Percentiles rank a stretch among this genome's conserved stretches.
phyloP scores from a whole-genome alignment of 2,797 vertebrate genomes.

The Tauraco hartlaubi region DNA sequence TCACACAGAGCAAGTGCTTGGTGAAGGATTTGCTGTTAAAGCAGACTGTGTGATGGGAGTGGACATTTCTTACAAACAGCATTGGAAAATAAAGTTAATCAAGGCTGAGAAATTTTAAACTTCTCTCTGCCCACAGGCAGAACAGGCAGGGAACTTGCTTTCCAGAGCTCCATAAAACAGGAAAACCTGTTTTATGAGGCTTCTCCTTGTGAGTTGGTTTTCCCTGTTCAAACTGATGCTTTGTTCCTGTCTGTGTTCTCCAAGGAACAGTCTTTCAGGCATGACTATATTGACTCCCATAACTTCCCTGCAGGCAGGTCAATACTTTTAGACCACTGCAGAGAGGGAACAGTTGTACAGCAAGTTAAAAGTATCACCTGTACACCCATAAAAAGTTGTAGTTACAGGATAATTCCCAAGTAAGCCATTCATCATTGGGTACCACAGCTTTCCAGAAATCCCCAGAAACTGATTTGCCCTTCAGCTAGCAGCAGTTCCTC shows the following conservation, averaged over 20 bases:
- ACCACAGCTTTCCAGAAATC: neutral
- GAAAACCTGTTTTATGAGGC: neutral
- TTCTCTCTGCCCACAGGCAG: neutral
- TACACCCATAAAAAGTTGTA: neutral
- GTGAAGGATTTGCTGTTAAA: neutral
- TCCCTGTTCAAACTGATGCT: neutral
- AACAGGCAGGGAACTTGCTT: neutral
- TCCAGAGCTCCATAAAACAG: too few species aligned
- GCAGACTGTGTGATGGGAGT: neutral
- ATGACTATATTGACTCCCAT: neutral
- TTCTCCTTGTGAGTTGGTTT: neutral
- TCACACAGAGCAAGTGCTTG: neutral
- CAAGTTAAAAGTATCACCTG: neutral
- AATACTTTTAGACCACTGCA: neutral
- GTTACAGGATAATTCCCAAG: neutral
- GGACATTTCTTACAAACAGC: neutral
- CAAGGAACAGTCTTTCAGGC: neutral
- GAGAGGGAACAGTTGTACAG: neutral
- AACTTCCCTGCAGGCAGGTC: neutral
- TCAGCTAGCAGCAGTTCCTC: neutral
- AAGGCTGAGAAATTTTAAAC: neutral
- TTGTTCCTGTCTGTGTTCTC: neutral
- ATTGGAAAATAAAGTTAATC: neutral
- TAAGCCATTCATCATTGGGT: neutral
- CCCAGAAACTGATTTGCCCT: neutral